Conservation (phyloP, 2,113 vertebrate genomes). For the Thymallus thymallus region DNA sequence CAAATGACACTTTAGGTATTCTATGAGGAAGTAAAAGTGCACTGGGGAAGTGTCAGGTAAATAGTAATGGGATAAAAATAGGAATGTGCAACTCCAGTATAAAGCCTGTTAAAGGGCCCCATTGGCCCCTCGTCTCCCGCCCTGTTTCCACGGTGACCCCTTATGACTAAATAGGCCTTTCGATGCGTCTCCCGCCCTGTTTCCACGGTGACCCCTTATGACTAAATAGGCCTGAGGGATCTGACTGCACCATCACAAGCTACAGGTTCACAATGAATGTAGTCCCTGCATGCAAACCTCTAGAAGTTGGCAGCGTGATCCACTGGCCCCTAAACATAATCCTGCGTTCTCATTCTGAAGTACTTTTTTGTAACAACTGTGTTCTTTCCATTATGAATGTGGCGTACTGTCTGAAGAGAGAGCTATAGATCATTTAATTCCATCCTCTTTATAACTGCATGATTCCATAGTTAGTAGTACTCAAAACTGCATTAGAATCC, state of each 20-base stretch:
- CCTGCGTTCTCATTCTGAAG: not conserved
- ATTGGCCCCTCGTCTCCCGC: not conserved
- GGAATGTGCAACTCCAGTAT: too few relatives aligned
- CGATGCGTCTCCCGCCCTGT: not conserved
- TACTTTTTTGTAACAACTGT: conserved; percentile 67
- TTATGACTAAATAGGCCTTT: not conserved
- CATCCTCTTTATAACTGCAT: conserved; percentile 66
- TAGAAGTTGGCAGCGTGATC: not conserved
- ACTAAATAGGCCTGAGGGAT: not conserved
- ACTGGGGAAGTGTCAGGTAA: not conserved
- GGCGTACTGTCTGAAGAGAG: conserved; percentile 64
- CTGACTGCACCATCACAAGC: not conserved
- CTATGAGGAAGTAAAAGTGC: not conserved
- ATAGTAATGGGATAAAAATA: not conserved
- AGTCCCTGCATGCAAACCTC: not conserved
- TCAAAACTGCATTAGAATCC: conserved; percentile 77
- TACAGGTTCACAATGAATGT: not conserved
- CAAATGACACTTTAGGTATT: not conserved
- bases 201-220: not conserved
- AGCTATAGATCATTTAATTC: conserved; percentile 69
- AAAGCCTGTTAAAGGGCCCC: not conserved
- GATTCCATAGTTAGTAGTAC: conserved; percentile 61
- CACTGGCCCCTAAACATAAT: not conserved
- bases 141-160: not conserved
- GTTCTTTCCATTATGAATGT: conserved; percentile 73